Evolutionary conservation across 2,888 invertebrate species (phyloP), one percentile per base, ranked within the genome.

Genomic region (Drosophila nr. fundita): DNA sequence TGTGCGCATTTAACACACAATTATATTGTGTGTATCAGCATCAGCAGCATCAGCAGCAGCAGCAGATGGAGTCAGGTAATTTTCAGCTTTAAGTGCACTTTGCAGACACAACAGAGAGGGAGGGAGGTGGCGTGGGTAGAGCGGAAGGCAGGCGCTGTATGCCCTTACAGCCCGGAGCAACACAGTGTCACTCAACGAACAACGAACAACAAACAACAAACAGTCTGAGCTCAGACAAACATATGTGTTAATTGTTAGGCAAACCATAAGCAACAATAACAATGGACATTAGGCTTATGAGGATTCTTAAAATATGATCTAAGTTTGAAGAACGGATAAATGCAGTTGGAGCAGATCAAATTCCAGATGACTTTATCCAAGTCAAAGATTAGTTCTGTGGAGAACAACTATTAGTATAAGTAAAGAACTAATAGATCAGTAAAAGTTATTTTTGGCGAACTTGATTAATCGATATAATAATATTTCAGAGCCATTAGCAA

Each of bases 1-100:
- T 82, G 73, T 57, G 62, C 57, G 57, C 81, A 78, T 71, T 83
- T 80, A 78, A 78, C 83, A 78, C 80, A 84, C 80, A 87, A 87
- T 84, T 87, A 84, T 74, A 78, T 70, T 71, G 74, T 74, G 70
- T 50, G 72, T 60, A 21, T 30, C 13, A 21, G 2, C 21, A 42
- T 6, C 40, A 42, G 4, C 42, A 42, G 5, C 42, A 42, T 4
- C 36, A 36, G 2, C 34, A 34, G 13, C 42, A 66, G 73, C 68
- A 64, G 73, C 49, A 63, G 67, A 76, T 80, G 76, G 66, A 81
- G 80, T 73, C 82, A 76, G 86, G 85, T 87, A 81, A 87, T 85
- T 87, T 87, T 76, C 68, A 81, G 79, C 83, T 79, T 81, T 83
- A 73, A 82, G 65, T 73, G 73, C 74, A 74, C 63, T 76, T 74